phyloP scores from a whole-genome alignment of 2,888 invertebrate genomes.

The Acanthosoma haemorrhoidale region DNA sequence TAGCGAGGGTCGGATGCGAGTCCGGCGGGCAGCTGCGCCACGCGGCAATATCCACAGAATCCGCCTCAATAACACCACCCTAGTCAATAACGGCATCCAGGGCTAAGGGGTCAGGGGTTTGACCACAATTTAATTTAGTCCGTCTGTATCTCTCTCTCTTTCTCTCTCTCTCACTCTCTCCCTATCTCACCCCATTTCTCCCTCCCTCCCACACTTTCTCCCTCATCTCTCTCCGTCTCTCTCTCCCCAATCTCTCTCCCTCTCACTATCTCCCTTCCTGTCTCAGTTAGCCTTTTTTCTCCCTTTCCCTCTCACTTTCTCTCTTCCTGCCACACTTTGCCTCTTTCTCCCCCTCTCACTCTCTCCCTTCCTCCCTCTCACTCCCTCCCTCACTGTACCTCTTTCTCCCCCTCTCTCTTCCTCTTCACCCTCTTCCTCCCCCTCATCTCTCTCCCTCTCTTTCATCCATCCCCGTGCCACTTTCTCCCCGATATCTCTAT shows the following conservation, averaged over 20 bases:
- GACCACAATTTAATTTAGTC: constrained; percentile 8
- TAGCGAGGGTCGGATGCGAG: neutral
- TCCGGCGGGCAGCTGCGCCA: neutral
- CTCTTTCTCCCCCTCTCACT: neutral
- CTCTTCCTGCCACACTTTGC: neutral
- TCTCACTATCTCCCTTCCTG: neutral
- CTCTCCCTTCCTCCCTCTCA: neutral
- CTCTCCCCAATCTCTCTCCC: neutral
- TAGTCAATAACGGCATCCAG: constrained; percentile 10
- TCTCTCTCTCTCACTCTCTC: neutral
- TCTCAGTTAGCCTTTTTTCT: neutral
- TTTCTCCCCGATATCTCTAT: neutral
- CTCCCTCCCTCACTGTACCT: neutral
- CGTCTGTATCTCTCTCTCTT: neutral
- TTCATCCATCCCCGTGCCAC: neutral
- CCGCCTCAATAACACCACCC: constrained; percentile 12
- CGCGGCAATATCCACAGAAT: neutral
- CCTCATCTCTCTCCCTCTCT: neutral
- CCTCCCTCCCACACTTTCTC: neutral
- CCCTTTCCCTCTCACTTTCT: neutral
- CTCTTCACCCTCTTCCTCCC: neutral
- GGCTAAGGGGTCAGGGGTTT: neutral
- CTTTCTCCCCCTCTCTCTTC: neutral
- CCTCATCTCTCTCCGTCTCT: neutral
- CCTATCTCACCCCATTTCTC: neutral